Percentiles rank a stretch among this genome's conserved stretches.
Conservation (phyloP, 2,113 vertebrate genomes). For the Pterocles gutturalis region DNA sequence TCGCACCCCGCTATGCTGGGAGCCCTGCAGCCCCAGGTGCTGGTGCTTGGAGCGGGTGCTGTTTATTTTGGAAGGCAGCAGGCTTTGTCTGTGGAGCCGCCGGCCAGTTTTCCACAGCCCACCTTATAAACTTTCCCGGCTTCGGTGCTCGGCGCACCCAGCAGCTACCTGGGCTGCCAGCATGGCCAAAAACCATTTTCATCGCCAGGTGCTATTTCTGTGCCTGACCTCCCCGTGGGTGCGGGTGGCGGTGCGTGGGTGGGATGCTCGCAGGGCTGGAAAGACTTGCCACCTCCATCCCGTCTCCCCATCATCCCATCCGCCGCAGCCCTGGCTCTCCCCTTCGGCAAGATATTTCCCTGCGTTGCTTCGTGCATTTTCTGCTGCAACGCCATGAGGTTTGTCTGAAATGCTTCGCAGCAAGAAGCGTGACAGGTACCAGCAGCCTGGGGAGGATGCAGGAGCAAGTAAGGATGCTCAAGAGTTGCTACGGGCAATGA, state of each 20-base stretch:
- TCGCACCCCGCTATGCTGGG: background rate
- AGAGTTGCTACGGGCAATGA: accelerated
- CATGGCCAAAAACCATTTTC: background rate
- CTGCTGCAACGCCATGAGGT: background rate
- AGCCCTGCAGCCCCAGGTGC: background rate
- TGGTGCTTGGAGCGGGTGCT: background rate
- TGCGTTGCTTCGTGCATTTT: accelerated
- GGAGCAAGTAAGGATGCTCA: accelerated
- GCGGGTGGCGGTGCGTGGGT: background rate
- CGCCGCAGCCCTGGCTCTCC: background rate
- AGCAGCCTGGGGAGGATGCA: background rate
- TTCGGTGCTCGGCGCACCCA: background rate
- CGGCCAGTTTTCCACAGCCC: background rate
- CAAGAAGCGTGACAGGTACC: accelerated
- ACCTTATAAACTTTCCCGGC: background rate
- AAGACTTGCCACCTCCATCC: too few species aligned
- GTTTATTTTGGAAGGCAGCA: background rate
- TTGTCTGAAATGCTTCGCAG: accelerated
- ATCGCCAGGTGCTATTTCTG: background rate
- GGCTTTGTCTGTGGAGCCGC: background rate
- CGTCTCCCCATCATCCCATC: accelerated
- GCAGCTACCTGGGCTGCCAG: background rate
- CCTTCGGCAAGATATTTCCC: background rate
- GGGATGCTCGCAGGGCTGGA: background rate
- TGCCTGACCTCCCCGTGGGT: background rate